Conservation (phyloP, 2,113 vertebrate genomes). For the Cinclus cinclus region DNA sequence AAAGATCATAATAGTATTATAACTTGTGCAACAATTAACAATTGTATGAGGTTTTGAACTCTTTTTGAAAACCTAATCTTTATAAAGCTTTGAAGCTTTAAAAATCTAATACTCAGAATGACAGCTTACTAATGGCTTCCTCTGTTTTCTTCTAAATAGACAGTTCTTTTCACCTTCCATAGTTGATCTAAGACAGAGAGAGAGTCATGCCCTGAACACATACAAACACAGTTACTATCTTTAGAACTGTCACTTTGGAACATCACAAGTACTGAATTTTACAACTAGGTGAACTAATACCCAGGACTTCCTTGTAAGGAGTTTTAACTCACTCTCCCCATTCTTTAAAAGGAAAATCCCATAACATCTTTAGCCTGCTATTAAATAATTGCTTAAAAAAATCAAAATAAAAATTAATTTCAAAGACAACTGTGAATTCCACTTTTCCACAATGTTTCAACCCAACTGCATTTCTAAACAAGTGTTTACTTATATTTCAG, state of each 20-base stretch:
- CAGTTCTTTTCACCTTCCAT: background rate
- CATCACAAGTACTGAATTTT: background rate
- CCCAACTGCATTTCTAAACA: background rate
- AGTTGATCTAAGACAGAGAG: background rate
- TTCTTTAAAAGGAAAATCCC: background rate
- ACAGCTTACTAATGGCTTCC: background rate
- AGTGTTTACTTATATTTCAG: background rate
- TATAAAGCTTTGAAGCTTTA: background rate
- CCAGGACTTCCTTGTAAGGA: background rate
- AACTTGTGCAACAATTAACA: background rate
- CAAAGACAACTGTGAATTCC: background rate
- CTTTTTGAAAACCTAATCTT: background rate
- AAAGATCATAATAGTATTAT: background rate
- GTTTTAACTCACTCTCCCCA: background rate
- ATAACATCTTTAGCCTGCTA: background rate
- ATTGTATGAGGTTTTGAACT: background rate
- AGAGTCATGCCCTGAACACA: background rate
- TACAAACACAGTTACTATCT: background rate
- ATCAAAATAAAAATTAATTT: background rate
- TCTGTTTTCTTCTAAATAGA: background rate
- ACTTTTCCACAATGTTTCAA: background rate
- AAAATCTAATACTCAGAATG: background rate
- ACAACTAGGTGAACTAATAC: background rate
- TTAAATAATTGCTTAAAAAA: background rate
- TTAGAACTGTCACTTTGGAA: background rate